Evolutionary conservation across 2,888 invertebrate genomes (phyloP).

Genomic region (Nezara viridula): DNA sequence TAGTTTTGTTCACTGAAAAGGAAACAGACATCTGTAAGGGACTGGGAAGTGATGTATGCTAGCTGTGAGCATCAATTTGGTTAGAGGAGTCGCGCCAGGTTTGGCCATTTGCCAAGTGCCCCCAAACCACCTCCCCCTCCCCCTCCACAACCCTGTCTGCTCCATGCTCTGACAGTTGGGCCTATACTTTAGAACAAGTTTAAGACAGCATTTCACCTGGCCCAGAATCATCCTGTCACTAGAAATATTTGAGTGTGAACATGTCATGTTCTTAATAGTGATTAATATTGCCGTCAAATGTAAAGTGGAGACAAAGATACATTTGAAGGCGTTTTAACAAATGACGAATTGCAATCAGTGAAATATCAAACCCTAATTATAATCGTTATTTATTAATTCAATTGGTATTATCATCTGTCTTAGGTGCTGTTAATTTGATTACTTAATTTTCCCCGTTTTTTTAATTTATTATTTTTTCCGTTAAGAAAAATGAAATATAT

Average conservation of each 20-base stretch:
- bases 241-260: neutral
- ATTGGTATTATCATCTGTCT: no score
- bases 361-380: no score
- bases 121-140: neutral
- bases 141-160: neutral
- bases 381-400: no score
- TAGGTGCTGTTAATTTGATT: no score
- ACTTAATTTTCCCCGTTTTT: no score
- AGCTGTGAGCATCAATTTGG: conserved; percentile 28
- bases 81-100: conserved; percentile 18
- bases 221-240: neutral
- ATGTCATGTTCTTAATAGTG: neutral
- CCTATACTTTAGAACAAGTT: conserved; percentile 18
- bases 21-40: conserved; percentile 21
- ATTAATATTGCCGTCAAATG: no score
- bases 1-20: neutral
- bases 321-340: no score
- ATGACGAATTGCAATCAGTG: no score
- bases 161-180: neutral
- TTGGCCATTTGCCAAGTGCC: neutral
- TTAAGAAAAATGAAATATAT: no score
- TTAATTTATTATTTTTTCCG: no score
- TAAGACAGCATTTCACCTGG: conserved; percentile 3
- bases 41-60: conserved; percentile 24
- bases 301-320: no score